Evolutionary conservation across 2,113 vertebrate genomes (phyloP).

Genomic region (Zingel zingel): DNA sequence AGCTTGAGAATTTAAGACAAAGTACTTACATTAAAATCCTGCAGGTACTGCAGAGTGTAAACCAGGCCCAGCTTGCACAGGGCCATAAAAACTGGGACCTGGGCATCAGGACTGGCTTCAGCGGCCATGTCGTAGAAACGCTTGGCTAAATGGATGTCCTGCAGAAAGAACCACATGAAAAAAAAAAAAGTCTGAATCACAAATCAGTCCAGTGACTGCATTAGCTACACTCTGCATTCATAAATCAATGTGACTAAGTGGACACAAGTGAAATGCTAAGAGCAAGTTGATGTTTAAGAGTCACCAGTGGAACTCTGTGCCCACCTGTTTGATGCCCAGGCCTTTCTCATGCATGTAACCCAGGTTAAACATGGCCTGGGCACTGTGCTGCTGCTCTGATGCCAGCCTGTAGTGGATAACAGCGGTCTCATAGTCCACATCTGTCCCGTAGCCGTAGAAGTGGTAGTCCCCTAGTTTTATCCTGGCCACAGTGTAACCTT

Average conservation of each 20-base stretch:
- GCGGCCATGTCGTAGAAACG: slow-evolving; percentile 99
- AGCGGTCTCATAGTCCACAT: slow-evolving; percentile 96
- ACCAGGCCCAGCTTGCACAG: slow-evolving; percentile 94
- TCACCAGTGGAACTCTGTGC: slow-evolving; percentile 64
- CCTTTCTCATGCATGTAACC: slow-evolving; percentile 99
- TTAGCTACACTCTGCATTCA: background rate
- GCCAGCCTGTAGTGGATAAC: slow-evolving; percentile 98
- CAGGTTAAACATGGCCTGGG: slow-evolving; percentile 98
- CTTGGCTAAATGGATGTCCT: slow-evolving; percentile 98
- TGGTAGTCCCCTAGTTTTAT: slow-evolving; percentile 99
- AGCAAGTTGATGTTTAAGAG: background rate
- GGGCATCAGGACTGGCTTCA: slow-evolving; percentile 96
- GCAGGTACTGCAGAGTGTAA: slow-evolving; percentile 92
- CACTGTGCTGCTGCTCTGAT: slow-evolving; percentile 97
- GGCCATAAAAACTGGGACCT: slow-evolving; percentile 97
- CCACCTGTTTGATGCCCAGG: slow-evolving; percentile 96
- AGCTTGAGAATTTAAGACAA: background rate
- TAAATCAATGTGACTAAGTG: background rate
- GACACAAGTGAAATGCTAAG: background rate
- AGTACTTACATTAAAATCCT: slow-evolving; percentile 93
- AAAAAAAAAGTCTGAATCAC: background rate
- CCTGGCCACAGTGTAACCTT: slow-evolving; percentile 96
- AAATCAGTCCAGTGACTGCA: background rate
- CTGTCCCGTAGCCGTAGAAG: slow-evolving; percentile 97
- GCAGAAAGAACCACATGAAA: slow-evolving; percentile 9